Evolutionary conservation across 2,888 invertebrate genomes (phyloP).

Genomic region (Ophraella communa): DNA sequence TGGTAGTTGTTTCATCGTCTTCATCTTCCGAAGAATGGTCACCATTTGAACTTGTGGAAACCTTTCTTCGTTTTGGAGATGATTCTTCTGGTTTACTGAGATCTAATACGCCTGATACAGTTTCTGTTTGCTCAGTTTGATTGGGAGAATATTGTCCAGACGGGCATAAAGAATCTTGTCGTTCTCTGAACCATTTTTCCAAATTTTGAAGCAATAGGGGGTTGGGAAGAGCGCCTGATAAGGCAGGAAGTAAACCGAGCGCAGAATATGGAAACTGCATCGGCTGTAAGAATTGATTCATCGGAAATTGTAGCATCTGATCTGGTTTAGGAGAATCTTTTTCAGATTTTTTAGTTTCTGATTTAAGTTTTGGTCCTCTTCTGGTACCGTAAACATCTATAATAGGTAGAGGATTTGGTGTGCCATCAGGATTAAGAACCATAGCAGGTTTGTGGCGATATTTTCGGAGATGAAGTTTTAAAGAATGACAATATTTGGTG

Average conservation of each 20-base stretch:
- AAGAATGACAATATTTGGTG: conserved; percentile 97
- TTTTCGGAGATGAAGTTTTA: conserved; percentile 93
- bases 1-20: conserved; percentile 58
- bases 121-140: conserved; percentile 25
- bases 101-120: conserved; percentile 62
- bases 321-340: conserved; percentile 26
- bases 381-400: conserved; percentile 92
- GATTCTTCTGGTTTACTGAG: conserved; percentile 60
- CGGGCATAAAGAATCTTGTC: background rate
- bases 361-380: conserved; percentile 77
- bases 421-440: conserved; percentile 87
- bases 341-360: conserved; percentile 21
- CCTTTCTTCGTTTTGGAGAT: conserved; percentile 75
- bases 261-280: conserved; percentile 41
- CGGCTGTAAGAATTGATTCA: conserved; percentile 40
- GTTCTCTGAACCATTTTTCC: conserved; percentile 36
- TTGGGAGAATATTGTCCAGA: conserved; percentile 4
- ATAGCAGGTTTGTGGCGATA: conserved; percentile 90
- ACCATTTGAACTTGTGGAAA: conserved; percentile 71
- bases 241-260: conserved; percentile 45
- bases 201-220: conserved; percentile 48
- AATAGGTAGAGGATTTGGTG: conserved; percentile 85
- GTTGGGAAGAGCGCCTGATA: conserved; percentile 44
- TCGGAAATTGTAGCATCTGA: conserved; percentile 33
- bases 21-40: conserved; percentile 56